Base-by-base conservation (phyloP, 2,888 invertebrate genomes). In the Harpalus rubripes region DNA sequence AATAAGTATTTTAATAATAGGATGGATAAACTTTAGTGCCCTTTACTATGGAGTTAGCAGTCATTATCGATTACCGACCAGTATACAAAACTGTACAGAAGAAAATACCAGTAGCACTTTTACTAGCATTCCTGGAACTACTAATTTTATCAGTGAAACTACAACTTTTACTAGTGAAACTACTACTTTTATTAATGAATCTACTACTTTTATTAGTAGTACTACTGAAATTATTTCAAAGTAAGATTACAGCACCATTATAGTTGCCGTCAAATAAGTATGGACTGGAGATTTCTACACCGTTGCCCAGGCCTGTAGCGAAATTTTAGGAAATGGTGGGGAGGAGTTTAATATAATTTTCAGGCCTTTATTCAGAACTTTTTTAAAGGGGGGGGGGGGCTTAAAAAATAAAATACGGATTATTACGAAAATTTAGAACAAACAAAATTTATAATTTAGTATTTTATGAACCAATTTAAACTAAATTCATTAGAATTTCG, bases 1-100 rank as follows among this genome's bases (percentile, higher is more conserved):
- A 80, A 18, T 41, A 39, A 85, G 85, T 58, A 72, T 85, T 16
- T 10, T 39, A 12, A 10, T 85, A 18, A 80, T 85, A 22, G 15
- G 41, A 18, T 85, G 85, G 85, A 80, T 80, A 16, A 26, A 72
- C 39, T 72, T 58, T 72, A 65, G 85, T 41, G 80, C 85, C 15
- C 56, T 58, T 56, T 16, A 15, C 58, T 68, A 80, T 16, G 16
- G 68, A 15, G 41, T 80, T 39, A 79, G 59, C n/a, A 41, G 63
- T 18, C 56, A 44, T 79, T 84, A 78, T 52, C 32, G n/a, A 12
- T 65, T 72, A 16, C 61, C 81, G 1, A 61, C 61, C 12, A 52
- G 52, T 41, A 41, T 32, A 16, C 63, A 81, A n/a, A n/a, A 81
- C 7, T 81, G 81, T 18, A 15, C 63, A 52, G 44, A 52, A 0